Evolutionary conservation across 2,113 vertebrate species (phyloP).

Genomic region (Hippopotamus amphibius): DNA sequence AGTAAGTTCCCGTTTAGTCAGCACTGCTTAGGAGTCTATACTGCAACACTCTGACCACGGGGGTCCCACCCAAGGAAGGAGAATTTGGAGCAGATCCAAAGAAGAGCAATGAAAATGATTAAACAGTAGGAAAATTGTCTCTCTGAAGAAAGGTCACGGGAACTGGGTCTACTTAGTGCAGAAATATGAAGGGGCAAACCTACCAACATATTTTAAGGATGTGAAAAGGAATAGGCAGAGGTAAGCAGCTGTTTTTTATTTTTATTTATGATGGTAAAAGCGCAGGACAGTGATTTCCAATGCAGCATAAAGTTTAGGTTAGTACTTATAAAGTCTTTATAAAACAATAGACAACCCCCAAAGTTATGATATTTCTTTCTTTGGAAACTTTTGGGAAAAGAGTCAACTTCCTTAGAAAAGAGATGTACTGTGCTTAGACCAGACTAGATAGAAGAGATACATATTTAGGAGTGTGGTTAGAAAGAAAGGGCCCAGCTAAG

Average conservation of each 20-base stretch:
- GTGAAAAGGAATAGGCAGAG: conserved; percentile 21
- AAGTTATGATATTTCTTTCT: conserved; percentile 45
- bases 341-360: conserved; percentile 25
- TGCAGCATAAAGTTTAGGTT: conserved; percentile 36
- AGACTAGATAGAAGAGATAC: background rate
- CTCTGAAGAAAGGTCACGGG: conserved; percentile 47
- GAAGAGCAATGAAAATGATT: conserved; percentile 72
- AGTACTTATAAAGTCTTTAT: conserved; percentile 50
- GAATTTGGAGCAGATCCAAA: conserved; percentile 57
- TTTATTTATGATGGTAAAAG: conserved; percentile 48
- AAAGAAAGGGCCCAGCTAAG: background rate
- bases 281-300: conserved; percentile 53
- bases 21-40: background rate
- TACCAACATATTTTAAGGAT: conserved; percentile 33
- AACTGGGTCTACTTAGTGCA: background rate
- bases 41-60: background rate
- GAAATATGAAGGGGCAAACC: conserved; percentile 47
- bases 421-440: background rate
- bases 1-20: background rate
- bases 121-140: conserved; percentile 54
- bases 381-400: background rate
- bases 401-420: conserved; percentile 6
- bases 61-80: conserved; percentile 52
- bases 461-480: background rate
- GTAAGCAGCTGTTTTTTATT: conserved; percentile 65